Evolutionary conservation across 2,888 invertebrate species (phyloP), one percentile per base, ranked within the genome.

Genomic region (Cheilosia scutellata): DNA sequence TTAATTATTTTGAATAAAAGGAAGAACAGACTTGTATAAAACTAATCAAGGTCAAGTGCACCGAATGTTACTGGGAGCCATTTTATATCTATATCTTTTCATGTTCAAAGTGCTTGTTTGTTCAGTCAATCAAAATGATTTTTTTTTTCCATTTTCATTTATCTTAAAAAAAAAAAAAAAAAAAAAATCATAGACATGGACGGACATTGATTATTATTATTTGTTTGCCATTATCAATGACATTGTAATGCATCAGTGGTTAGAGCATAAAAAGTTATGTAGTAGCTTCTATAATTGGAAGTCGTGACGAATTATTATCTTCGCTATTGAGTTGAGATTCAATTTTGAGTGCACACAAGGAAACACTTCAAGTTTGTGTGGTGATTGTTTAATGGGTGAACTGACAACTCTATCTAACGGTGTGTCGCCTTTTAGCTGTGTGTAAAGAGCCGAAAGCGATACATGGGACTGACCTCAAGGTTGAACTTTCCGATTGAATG

Each of bases 291-390:
- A 65, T 79, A 71, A 84, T 79, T 84, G 44, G 71, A 57, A 42
- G 53, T 80, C 84, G 84, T 86, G 80, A 86, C 66, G 70, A 76
- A 71, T 80, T 84, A 76, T 76, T 84, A 80, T 84, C 40, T 20
- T 55, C 37, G 44, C 47, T 37, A 42, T 42, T 57, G 31, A 58
- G 16, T 53, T 72, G 60, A 55, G 40, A 70, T 25, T 62, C 16
- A 57, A 57, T 20, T 65, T 55, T 47, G 13, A 47, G 7, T 60
- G 29, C 2, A 53, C 53, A 29, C 16, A 20, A 47, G 49, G 51
- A 72, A 49, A 31, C 2, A 33, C 29, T 51, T 62, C 9, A 62
- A 42, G 25, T 42, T 31, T 31, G 5, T 62, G 6, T 31, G 27
- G 13, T 31, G 25, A 63, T 44, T 53, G 49, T 37, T 71, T 60